Evolutionary conservation across 2,888 invertebrate genomes (phyloP), one percentile per base, ranked within the genome.

Genomic region (Meteorus colon): DNA sequence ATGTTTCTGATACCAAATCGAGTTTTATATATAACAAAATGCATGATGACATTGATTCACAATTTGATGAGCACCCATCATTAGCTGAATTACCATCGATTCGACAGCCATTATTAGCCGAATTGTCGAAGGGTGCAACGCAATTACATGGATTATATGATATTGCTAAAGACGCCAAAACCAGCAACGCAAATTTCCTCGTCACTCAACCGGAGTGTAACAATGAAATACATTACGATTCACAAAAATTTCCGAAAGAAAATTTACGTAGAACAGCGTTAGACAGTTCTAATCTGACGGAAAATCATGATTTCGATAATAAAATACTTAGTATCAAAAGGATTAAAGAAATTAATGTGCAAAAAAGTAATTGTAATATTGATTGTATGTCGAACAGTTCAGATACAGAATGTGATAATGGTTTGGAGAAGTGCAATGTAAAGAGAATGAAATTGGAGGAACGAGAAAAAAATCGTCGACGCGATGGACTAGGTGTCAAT

Each of bases 141-240:
- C 84, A 84, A 62, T 82, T 76, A 4, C 78, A 84, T 6, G 86
- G 85, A 29, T 83, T 92, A 41, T 91, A 91, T 78, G 92, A 92
- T 77, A 91, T 92, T 78, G 86, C 91, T 51, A 92, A 92, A 85
- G 92, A 92, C 78, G 91, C 92, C 0, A 93, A 92, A 86, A 92
- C 92, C 1, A 90, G 92, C 59, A 92, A 92, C 82, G 91, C 92
- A 0, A 92, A 93, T 85, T 92, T 93, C 48, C 84, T 90, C 24
- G 90, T 89, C 2, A 88, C 87, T 0, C 86, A 87, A 55, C 85
- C 86, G 73, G 88, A 88, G 65, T 87, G 90, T 69, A 91, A 91
- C 78, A 91, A 91, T 71, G 89, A 90, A 71, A 90, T 92, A 37
- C 89, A 90, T 78, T 91, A 90, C 73, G 92, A 92, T 83, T 92